Conservation (phyloP, 1,140 invertebrate genomes). For the Manduca sexta region DNA sequence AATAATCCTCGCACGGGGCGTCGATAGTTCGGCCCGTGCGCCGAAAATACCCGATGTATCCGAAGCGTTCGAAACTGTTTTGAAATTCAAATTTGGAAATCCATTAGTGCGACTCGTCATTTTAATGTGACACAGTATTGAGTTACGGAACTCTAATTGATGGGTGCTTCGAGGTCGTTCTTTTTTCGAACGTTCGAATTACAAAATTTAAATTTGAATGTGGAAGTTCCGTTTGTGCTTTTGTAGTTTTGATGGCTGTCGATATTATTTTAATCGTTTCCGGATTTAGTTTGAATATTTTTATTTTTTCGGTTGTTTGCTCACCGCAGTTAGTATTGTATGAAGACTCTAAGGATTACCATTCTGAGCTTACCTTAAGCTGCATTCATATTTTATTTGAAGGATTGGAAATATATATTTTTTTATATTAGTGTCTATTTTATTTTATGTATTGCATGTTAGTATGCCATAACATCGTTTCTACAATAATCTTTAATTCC, state of each 20-base stretch:
- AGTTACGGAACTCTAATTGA: slow-evolving; percentile 72
- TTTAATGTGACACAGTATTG: slow-evolving; percentile 70
- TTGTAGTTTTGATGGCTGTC: neutral
- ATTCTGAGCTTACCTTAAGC: too few relatives aligned
- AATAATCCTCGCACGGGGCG: slow-evolving; percentile 12
- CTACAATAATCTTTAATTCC: too few relatives aligned
- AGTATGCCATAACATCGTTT: too few relatives aligned
- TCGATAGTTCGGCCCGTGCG: neutral
- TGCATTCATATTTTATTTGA: too few relatives aligned
- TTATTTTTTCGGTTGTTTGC: too few relatives aligned
- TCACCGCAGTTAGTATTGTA: too few relatives aligned
- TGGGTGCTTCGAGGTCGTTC: slow-evolving; percentile 37
- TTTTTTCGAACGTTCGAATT: slow-evolving; percentile 57
- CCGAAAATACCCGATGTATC: slow-evolving; percentile 25
- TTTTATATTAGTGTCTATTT: too few relatives aligned
- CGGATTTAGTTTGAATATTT: slow-evolving; percentile 2
- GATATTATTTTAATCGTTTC: slow-evolving; percentile 3
- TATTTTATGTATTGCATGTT: too few relatives aligned
- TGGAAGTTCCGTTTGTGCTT: slow-evolving; percentile 17
- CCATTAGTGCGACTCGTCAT: slow-evolving; percentile 69
- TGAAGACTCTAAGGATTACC: too few relatives aligned
- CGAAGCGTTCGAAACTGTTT: slow-evolving; percentile 37
- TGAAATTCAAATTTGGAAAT: slow-evolving; percentile 68
- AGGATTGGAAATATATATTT: too few relatives aligned
- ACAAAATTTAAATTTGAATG: slow-evolving; percentile 30